Conservation (phyloP, 2,113 vertebrate species). For the Nematolebias whitei region DNA sequence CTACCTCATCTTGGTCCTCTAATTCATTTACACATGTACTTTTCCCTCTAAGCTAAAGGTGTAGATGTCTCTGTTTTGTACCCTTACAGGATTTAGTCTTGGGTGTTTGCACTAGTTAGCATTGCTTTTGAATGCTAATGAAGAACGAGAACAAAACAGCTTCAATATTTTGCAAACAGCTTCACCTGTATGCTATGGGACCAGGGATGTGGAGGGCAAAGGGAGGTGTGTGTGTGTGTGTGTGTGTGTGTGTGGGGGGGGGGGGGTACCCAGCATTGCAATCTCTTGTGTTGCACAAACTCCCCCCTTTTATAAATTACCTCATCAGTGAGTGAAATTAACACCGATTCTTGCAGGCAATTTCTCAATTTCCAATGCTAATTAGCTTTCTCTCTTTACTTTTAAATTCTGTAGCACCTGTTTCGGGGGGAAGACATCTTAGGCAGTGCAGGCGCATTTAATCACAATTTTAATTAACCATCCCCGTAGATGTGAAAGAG, state of each 20-base stretch:
- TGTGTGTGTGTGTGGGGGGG: too few relatives aligned
- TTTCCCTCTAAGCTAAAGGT: not conserved
- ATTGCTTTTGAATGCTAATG: conserved; percentile 19
- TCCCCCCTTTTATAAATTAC: conserved; percentile 98
- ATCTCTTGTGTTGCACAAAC: conserved; percentile 89
- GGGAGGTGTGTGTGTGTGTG: too few relatives aligned
- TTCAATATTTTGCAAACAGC: conserved; percentile 97
- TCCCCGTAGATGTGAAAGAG: conserved; percentile 99
- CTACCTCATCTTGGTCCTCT: too few relatives aligned
- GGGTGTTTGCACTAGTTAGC: conserved; percentile 10
- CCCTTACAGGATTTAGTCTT: not conserved
- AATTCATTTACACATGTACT: too few relatives aligned
- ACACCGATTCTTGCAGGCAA: conserved; percentile 99
- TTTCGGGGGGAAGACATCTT: conserved; percentile 98
- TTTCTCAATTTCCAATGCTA: conserved; percentile 99
- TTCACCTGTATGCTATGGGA: conserved; percentile 93
- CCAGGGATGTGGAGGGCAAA: conserved; percentile 69
- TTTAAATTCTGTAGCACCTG: conserved; percentile 99
- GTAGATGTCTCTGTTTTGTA: not conserved
- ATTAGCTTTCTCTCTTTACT: conserved; percentile 99
- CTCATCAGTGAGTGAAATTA: conserved; percentile 99
- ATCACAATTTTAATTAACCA: conserved; percentile 99
- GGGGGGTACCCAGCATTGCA: conserved; percentile 84
- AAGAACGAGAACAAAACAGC: conserved; percentile 79
- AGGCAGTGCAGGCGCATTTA: conserved; percentile 98